These are phyloP conservation scores for Syngnathus floridae DNA, from an alignment of 2,113 vertebrate species.

Conservation along the genomic window DNA sequence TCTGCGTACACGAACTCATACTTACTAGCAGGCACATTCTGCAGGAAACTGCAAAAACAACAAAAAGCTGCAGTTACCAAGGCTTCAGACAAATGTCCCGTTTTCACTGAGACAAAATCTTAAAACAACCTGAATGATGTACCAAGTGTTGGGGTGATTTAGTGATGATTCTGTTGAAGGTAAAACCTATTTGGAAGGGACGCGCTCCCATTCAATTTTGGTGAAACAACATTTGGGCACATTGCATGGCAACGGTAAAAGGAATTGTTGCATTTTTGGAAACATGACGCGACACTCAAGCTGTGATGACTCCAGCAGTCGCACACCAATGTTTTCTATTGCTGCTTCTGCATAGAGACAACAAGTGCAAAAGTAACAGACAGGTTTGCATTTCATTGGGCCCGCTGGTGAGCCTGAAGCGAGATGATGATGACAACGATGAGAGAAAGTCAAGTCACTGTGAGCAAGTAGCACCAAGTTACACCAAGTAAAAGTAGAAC, in stretches of 20 bases:
- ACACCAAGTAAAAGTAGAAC: no score
- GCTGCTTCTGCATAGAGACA: not conserved
- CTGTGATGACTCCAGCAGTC: not conserved
- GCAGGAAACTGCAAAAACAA: slow-evolving; percentile 29
- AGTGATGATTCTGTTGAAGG: not conserved
- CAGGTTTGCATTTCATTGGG: not conserved
- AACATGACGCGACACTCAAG: not conserved
- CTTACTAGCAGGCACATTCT: slow-evolving; percentile 1
- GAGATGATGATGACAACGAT: not conserved
- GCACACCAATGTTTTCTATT: not conserved
- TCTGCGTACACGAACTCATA: slow-evolving; percentile 8
- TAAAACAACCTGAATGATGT: slow-evolving; percentile 28
- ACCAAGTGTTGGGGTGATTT: slow-evolving; percentile 43
- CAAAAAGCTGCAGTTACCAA: slow-evolving; percentile 37
- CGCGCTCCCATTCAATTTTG: not conserved
- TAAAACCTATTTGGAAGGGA: not conserved
- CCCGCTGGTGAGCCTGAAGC: not conserved
- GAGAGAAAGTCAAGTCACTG: not conserved
- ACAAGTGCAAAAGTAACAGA: not conserved
- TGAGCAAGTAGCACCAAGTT: not conserved
- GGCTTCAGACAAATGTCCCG: slow-evolving; percentile 7
- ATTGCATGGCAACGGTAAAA: not conserved
- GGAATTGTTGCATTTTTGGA: not conserved
- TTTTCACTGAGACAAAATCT: slow-evolving; percentile 13
- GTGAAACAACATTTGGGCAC: not conserved